Conservation (phyloP, 2,888 invertebrate species). For the Pristionchus arcanus region DNA sequence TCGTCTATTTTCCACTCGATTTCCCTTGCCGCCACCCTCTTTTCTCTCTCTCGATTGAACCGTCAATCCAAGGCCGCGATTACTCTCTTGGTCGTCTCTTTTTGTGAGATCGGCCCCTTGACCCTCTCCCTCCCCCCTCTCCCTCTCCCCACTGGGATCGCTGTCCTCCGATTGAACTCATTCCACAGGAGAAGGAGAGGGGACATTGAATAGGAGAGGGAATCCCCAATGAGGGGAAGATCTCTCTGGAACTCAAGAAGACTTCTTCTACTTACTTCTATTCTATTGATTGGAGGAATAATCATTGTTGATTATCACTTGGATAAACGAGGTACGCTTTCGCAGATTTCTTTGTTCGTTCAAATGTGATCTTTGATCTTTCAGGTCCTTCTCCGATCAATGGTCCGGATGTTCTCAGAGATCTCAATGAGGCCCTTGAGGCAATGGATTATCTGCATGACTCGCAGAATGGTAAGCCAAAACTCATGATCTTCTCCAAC, state of each 20-base stretch:
- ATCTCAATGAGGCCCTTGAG: constrained; percentile 59
- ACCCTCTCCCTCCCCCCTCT: background rate
- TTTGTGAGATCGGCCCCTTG: background rate
- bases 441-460: constrained; percentile 64
- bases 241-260: constrained; percentile 22
- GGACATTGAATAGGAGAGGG: background rate
- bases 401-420: constrained; percentile 9
- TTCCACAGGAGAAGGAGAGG: constrained; percentile 18
- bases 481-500: background rate
- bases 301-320: background rate
- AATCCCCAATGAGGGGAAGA: constrained; percentile 12
- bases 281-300: constrained; percentile 27
- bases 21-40: background rate
- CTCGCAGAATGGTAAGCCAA: constrained; percentile 57
- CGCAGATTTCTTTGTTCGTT: background rate
- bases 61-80: constrained; percentile 38
- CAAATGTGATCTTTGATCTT: background rate
- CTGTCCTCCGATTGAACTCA: constrained; percentile 41
- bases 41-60: constrained; percentile 39
- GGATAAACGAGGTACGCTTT: background rate
- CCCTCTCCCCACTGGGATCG: constrained; percentile 38
- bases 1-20: background rate
- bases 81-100: background rate
- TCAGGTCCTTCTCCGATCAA: background rate
- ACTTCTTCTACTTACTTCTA: background rate